These are phyloP conservation scores for Elaphurus davidianus DNA, from an alignment of 2,113 vertebrate genomes.

Conservation along the genomic window DNA sequence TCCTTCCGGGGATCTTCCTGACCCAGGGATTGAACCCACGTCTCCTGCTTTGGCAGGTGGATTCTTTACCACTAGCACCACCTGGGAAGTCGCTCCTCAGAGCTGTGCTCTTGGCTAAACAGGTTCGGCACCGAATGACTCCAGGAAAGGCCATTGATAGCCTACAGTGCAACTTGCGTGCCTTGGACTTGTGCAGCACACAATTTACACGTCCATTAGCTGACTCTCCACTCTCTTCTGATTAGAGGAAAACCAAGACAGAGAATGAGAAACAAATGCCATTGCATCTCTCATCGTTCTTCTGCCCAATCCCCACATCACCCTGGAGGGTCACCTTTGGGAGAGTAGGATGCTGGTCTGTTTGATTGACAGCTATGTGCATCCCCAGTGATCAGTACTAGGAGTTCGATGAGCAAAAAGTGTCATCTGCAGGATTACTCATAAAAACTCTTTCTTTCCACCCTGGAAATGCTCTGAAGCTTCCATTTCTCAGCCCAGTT, in stretches of 20 bases:
- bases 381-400: fast-evolving
- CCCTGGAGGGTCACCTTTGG: not conserved
- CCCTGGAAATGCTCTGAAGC: not conserved
- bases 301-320: not conserved
- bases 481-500: not conserved
- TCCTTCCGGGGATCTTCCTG: not conserved
- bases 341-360: not conserved
- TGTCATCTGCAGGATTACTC: fast-evolving
- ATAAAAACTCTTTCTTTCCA: not conserved
- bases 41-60: not conserved
- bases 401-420: fast-evolving
- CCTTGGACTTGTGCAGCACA: not conserved
- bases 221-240: not conserved
- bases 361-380: not conserved
- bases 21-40: not conserved
- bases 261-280: not conserved
- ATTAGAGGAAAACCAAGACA: not conserved
- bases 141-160: not conserved
- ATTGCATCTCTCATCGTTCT: not conserved
- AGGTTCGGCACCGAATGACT: not conserved
- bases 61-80: not conserved
- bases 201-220: not conserved
- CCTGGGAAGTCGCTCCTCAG: not conserved
- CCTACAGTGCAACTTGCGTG: not conserved
- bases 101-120: not conserved